Conservation (phyloP, 1,140 invertebrate genomes). For the Drosophila ohnishii region DNA sequence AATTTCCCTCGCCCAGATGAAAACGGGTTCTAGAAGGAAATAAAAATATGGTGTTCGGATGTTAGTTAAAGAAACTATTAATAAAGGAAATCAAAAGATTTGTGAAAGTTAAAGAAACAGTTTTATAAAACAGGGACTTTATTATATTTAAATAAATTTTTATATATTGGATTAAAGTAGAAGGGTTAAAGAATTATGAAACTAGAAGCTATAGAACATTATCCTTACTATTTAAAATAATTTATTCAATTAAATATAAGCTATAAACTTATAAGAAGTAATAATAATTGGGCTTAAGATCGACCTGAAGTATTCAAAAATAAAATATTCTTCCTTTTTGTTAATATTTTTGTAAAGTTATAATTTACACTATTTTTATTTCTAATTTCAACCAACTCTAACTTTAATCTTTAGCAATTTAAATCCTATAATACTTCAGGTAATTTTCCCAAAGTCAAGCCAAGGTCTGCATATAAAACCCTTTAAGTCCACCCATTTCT, state of each 20-base stretch:
- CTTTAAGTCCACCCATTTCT: not conserved
- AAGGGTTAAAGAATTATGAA: too few species aligned
- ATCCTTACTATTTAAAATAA: too few species aligned
- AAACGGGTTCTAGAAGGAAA: constrained; percentile 13
- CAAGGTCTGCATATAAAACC: not conserved
- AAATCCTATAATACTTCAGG: not conserved
- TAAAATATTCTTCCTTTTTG: too few species aligned
- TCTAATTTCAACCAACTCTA: not conserved
- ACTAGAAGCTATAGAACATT: too few species aligned
- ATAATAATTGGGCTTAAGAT: too few species aligned
- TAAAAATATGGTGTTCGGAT: not conserved
- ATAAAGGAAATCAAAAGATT: not conserved
- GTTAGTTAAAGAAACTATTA: too few species aligned
- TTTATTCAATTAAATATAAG: too few species aligned
- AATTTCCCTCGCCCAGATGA: constrained; percentile 5
- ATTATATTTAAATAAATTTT: not conserved
- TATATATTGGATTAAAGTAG: not conserved
- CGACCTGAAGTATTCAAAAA: too few species aligned
- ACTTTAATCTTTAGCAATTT: not conserved
- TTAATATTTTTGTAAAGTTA: too few species aligned
- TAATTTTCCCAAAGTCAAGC: not conserved
- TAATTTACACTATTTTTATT: too few species aligned
- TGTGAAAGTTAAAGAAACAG: not conserved
- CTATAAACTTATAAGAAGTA: too few species aligned
- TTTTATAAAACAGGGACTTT: not conserved